A percentile compares a stretch with the other conserved stretches of the same genome.
These are phyloP conservation scores for Magallana nippona DNA, from an alignment of 2,888 invertebrate genomes.

Conservation along the genomic window DNA sequence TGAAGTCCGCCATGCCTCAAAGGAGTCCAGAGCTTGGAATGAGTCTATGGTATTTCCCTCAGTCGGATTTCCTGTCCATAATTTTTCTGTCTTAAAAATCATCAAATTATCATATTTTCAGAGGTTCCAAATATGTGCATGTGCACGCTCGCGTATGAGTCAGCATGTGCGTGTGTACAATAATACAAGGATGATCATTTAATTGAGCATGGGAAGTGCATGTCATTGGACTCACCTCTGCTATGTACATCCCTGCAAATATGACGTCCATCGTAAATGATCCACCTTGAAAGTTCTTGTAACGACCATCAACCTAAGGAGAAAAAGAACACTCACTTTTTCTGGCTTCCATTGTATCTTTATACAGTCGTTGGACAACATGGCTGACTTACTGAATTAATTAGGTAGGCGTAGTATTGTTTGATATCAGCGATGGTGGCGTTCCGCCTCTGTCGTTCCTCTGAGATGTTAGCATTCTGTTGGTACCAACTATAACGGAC, in stretches of 20 bases:
- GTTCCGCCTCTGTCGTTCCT: slow-evolving; percentile 15
- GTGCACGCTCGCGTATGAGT: too few relatives aligned
- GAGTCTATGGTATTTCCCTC: too few relatives aligned
- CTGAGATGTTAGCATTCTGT: slow-evolving; percentile 3
- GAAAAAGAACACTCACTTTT: not conserved
- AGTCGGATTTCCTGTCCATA: too few relatives aligned
- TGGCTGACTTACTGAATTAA: slow-evolving; percentile 40
- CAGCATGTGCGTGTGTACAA: too few relatives aligned
- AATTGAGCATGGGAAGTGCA: too few relatives aligned
- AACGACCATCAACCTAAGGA: slow-evolving; percentile 35
- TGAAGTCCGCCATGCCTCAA: slow-evolving; percentile 41
- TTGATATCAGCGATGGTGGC: slow-evolving; percentile 34
- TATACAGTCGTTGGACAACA: not conserved
- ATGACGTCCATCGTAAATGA: slow-evolving; percentile 23
- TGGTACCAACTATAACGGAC: slow-evolving; percentile 42
- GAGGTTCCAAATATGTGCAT: too few relatives aligned
- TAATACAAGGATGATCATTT: too few relatives aligned
- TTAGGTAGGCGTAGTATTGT: slow-evolving; percentile 40
- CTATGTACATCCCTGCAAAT: slow-evolving; percentile 38
- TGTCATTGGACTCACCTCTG: slow-evolving; percentile 33
- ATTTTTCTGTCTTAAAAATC: too few relatives aligned
- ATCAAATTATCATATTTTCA: too few relatives aligned
- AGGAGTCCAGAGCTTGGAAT: not conserved
- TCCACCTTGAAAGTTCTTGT: slow-evolving; percentile 27
- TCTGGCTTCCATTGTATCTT: not conserved